A percentile compares a stretch with the other conserved stretches of the same genome.
phyloP scores from a whole-genome alignment of 2,113 vertebrate species.

The Zingel zingel region DNA sequence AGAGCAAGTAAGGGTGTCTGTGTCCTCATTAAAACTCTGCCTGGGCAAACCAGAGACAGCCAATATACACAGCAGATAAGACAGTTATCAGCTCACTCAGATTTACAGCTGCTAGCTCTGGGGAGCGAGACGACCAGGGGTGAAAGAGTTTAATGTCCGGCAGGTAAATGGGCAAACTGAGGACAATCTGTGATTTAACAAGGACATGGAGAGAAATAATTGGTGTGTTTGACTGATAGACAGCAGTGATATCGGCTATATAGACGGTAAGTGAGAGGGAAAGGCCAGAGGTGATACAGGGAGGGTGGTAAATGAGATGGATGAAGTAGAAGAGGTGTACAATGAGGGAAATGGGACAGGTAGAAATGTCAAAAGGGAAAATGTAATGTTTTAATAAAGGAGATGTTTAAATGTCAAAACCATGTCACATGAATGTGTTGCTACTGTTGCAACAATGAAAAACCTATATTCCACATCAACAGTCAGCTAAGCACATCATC shows the following conservation, averaged over 20 bases:
- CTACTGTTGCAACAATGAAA: conserved; percentile 35
- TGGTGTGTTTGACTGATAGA: conserved; percentile 30
- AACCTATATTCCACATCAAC: conserved; percentile 28
- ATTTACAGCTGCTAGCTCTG: conserved; percentile 68
- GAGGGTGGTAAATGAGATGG: conserved; percentile 29
- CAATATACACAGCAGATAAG: conserved; percentile 74
- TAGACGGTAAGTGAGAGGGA: conserved; percentile 24
- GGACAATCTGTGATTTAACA: conserved; percentile 47
- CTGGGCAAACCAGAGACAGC: conserved; percentile 67
- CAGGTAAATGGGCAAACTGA: conserved; percentile 59
- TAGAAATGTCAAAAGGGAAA: conserved; percentile 3
- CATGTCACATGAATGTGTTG: conserved; percentile 7
- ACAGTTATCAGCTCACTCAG: conserved; percentile 63
- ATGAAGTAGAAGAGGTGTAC: conserved; percentile 15
- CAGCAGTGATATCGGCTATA: conserved; percentile 11
- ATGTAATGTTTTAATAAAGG: neutral
- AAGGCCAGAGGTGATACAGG: conserved; percentile 32
- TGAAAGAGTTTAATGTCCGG: conserved; percentile 67
- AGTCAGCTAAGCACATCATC: conserved; percentile 18
- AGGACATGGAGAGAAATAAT: conserved; percentile 26
- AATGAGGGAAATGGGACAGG: conserved; percentile 1
- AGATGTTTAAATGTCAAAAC: neutral
- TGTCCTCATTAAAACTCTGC: conserved; percentile 75
- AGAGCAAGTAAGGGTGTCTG: conserved; percentile 58
- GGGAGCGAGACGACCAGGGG: conserved; percentile 44